Conservation (phyloP, 1,140 invertebrate species). For the Solenopsis invicta region DNA sequence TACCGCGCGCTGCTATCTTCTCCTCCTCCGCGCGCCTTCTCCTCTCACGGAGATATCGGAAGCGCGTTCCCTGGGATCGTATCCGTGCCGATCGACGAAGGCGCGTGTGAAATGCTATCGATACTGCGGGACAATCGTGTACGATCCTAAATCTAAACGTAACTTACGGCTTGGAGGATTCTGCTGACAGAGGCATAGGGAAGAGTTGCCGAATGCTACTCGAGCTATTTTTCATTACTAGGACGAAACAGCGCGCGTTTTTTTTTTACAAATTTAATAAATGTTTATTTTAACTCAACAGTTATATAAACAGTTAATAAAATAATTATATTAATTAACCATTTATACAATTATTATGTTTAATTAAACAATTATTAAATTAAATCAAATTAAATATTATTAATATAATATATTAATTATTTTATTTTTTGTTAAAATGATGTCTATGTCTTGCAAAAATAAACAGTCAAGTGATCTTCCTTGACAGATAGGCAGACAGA, state of each 20-base stretch:
- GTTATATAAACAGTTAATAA: too few species aligned
- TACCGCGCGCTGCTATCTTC: slow-evolving; percentile 55
- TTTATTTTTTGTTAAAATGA: neutral
- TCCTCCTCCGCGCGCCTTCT: slow-evolving; percentile 21
- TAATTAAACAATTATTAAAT: too few species aligned
- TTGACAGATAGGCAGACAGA: neutral
- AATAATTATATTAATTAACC: too few species aligned
- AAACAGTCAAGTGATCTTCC: neutral
- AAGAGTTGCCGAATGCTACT: too few species aligned
- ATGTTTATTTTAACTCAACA: too few species aligned
- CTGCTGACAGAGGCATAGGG: neutral
- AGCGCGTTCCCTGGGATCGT: slow-evolving; percentile 23
- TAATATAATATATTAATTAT: too few species aligned
- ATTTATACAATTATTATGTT: too few species aligned
- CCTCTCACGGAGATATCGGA: neutral
- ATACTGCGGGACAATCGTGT: slow-evolving; percentile 11
- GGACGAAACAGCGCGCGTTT: too few species aligned
- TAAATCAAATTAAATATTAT: too few species aligned
- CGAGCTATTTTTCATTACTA: too few species aligned
- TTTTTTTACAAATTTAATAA: too few species aligned
- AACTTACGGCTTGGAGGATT: neutral
- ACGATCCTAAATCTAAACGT: neutral
- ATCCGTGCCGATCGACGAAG: slow-evolving; percentile 1
- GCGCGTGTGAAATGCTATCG: neutral
- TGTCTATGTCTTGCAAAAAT: neutral